These are phyloP conservation scores for Radopholus similis DNA, from an alignment of 1,140 invertebrate species.

Conservation along the genomic window DNA sequence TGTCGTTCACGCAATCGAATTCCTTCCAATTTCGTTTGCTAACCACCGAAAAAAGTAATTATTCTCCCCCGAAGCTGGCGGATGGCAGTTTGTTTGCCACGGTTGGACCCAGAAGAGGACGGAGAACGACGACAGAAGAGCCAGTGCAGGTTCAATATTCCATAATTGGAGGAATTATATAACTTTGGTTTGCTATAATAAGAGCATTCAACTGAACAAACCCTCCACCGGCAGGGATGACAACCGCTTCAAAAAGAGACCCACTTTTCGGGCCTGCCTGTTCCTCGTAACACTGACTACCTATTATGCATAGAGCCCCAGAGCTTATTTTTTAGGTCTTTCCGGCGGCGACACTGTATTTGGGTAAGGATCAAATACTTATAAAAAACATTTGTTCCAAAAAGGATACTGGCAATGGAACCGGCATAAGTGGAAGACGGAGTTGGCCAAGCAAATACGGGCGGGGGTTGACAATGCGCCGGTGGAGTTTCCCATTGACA, in stretches of 20 bases:
- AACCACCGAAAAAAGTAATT: too few relatives aligned
- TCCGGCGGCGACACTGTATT: slow-evolving; percentile 9
- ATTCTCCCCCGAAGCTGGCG: too few relatives aligned
- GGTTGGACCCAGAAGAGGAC: not conserved
- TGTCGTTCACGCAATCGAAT: too few relatives aligned
- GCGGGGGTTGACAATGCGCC: not conserved
- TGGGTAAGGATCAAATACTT: too few relatives aligned
- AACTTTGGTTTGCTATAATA: not conserved
- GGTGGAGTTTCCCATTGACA: slow-evolving; percentile 8
- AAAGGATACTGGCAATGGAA: slow-evolving; percentile 16
- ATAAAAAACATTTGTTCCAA: too few relatives aligned
- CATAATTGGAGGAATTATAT: not conserved
- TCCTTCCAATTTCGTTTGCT: too few relatives aligned
- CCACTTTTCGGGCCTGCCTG: too few relatives aligned
- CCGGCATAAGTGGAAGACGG: slow-evolving; percentile 15
- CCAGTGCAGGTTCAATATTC: not conserved
- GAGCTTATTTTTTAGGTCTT: slow-evolving; percentile 8
- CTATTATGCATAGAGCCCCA: too few relatives aligned
- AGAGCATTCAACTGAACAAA: too few relatives aligned
- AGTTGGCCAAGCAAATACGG: not conserved
- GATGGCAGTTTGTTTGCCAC: not conserved
- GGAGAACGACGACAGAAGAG: not conserved
- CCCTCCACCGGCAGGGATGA: too few relatives aligned
- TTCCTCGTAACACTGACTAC: too few relatives aligned
- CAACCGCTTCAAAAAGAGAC: too few relatives aligned